phyloP scores from a whole-genome alignment of 2,797 vertebrate species.

The Sebastes baramenuke region DNA sequence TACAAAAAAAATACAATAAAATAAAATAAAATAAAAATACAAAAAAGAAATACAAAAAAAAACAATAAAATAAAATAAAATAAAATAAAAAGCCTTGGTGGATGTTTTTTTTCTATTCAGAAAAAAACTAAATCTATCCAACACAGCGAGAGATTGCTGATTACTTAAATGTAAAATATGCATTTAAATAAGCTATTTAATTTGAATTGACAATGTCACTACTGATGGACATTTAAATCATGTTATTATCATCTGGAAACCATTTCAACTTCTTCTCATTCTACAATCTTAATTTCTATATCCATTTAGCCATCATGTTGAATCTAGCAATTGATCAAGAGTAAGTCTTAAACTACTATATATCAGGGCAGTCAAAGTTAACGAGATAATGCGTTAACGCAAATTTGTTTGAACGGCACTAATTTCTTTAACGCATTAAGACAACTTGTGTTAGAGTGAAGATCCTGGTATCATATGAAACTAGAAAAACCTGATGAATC shows the following conservation, averaged over 20 bases:
- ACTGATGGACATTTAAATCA: constrained; percentile 5
- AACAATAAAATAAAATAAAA: not conserved
- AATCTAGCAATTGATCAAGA: not conserved
- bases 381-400: too few species aligned
- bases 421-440: too few species aligned
- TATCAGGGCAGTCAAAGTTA: too few species aligned
- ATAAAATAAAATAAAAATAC: not conserved
- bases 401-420: too few species aligned
- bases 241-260: not conserved
- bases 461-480: too few species aligned
- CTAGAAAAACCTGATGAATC: too few species aligned
- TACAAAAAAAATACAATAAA: too few species aligned
- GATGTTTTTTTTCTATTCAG: not conserved
- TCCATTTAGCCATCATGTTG: not conserved
- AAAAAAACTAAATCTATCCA: not conserved
- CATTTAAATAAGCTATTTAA: not conserved
- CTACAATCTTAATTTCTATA: not conserved
- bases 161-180: not conserved
- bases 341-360: not conserved
- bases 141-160: not conserved
- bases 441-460: too few species aligned
- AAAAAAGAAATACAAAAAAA: not conserved
- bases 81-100: not conserved
- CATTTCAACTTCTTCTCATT: not conserved
- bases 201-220: not conserved